Evolutionary conservation across 2,888 invertebrate species (phyloP).

Genomic region (Gandaritis pyraliata): DNA sequence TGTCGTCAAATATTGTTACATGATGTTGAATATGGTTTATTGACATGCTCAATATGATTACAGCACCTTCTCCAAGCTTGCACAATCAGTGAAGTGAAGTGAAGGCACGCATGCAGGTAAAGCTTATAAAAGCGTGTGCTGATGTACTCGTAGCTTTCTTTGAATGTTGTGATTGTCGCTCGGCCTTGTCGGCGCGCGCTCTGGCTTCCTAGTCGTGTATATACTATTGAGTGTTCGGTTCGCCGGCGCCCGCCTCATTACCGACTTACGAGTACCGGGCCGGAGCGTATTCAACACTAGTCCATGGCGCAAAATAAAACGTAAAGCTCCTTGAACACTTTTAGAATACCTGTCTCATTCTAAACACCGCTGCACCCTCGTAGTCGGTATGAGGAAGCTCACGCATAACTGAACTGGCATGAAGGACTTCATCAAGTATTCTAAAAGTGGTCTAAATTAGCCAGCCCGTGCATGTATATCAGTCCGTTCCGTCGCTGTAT

Average conservation of each 20-base stretch:
- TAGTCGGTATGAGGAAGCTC: conserved; percentile 4
- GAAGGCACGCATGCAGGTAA: background rate
- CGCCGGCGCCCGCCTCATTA: background rate
- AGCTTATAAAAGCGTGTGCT: conserved; percentile 1
- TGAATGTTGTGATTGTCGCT: background rate
- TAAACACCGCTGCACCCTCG: too few species aligned
- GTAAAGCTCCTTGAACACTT: background rate
- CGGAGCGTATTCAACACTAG: background rate
- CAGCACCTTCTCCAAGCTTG: background rate
- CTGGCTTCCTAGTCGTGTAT: background rate
- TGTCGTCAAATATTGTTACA: too few species aligned
- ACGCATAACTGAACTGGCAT: background rate
- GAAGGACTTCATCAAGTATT: conserved; percentile 5
- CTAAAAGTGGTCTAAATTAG: background rate
- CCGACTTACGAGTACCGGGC: background rate
- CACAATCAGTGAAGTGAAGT: background rate
- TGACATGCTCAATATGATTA: background rate
- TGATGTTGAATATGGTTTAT: background rate
- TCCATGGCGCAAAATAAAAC: background rate
- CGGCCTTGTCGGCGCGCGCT: conserved; percentile 2
- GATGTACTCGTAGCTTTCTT: background rate
- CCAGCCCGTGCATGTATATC: too few species aligned
- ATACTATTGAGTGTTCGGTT: background rate
- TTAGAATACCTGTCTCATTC: background rate
- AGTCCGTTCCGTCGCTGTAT: too few species aligned